Conservation (phyloP, 2,888 invertebrate genomes). For the Strigamia crassipes region DNA sequence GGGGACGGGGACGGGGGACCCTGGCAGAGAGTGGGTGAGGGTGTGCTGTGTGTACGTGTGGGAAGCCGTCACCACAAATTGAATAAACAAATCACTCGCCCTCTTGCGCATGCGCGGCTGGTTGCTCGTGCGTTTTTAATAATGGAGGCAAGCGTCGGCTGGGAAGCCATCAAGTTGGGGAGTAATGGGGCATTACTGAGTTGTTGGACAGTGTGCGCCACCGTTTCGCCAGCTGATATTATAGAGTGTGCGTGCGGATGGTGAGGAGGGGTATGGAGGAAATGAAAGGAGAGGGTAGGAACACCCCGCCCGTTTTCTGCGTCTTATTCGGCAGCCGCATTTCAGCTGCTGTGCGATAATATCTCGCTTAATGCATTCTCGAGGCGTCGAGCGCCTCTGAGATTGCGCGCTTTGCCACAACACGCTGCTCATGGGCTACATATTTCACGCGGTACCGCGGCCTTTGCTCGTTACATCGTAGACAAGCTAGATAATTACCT, state of each 20-base stretch:
- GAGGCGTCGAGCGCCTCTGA: constrained; percentile 34
- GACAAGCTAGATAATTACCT: constrained; percentile 43
- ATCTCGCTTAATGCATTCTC: constrained; percentile 44
- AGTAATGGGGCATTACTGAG: constrained; percentile 35
- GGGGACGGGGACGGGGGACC: background rate
- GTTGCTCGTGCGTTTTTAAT: constrained; percentile 45
- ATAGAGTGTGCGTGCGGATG: constrained; percentile 31
- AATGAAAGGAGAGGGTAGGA: constrained; percentile 5
- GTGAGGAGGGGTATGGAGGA: constrained; percentile 10
- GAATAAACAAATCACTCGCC: constrained; percentile 45
- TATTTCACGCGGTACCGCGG: constrained; percentile 41
- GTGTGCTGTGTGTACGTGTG: constrained; percentile 9
- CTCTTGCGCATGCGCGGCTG: constrained; percentile 43
- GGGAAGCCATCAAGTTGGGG: constrained; percentile 43
- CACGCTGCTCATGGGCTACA: constrained; percentile 43
- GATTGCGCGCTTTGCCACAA: constrained; percentile 10
- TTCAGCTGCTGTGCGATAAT: constrained; percentile 43
- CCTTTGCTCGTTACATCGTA: constrained; percentile 39
- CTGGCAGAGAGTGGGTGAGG: background rate
- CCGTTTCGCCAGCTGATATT: constrained; percentile 26
- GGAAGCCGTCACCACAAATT: constrained; percentile 41
- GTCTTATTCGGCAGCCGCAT: constrained; percentile 23
- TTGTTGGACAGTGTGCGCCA: constrained; percentile 30
- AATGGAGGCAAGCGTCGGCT: constrained; percentile 34
- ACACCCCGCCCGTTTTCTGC: constrained; percentile 31